Evolutionary conservation across 2,113 vertebrate species (phyloP), one percentile per base, ranked within the genome.

Genomic region (Probosciger aterrimus): DNA sequence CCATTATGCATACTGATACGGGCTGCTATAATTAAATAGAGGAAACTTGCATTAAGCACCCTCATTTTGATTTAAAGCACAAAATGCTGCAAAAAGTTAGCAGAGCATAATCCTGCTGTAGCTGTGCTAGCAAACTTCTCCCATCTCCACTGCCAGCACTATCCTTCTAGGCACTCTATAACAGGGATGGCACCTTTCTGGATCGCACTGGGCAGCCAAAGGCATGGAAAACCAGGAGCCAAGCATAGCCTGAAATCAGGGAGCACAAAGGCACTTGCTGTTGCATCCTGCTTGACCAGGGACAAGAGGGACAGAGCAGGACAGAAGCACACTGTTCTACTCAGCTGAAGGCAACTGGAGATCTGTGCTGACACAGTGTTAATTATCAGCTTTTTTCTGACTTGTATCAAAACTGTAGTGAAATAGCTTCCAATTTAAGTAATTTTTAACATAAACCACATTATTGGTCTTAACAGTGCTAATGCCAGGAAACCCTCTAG

Each of bases 11-110:
- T 46, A 87, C 82, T 76, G 92, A 88, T 96, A 86, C 0, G 6
- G 7, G 83, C 73, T 84, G 92, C 79, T 81, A 8, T 82, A 95
- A 95, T 95, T 96, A 97, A 95, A 92, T 30, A 94, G 60, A 77
- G 74, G 74, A 94, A 92, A 87, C 80, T 86, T 68, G 37, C 79
- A 95, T 91, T 90, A 86, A 84, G 79, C 1, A 0, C 78, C 82
- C 65, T 65, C 6, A 0, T 25, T 80, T 78, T 95, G 86, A 95
- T 93, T 96, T 96, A 95, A 89, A 95, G 84, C 88, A 49, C 50
- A 46, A 69, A 95, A 65, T 0, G 41, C 86, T 65, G 81, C 88
- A 74, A 62, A 94, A 60, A 84, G 52, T 39, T 67, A 84, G 76
- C 83, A 71, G 50, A 83, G 57, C 37, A 22, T 12, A 59, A 64